Percentiles rank a stretch among this genome's conserved stretches.
phyloP scores from a whole-genome alignment of 2,888 invertebrate species.

The Heliconius ismenius region DNA sequence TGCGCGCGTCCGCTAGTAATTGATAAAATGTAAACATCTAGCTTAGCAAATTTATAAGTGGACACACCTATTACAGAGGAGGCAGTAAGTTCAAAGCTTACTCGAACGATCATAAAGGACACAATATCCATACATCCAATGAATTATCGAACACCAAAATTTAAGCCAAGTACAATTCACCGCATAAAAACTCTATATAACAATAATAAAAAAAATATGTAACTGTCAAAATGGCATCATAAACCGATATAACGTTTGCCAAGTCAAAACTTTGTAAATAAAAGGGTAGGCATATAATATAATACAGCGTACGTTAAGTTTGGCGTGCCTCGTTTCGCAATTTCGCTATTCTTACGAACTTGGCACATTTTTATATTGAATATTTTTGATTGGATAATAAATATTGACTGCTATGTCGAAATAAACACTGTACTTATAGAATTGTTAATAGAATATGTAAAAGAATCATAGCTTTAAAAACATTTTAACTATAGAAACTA shows the following conservation, averaged over 20 bases:
- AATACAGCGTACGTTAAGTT: not conserved
- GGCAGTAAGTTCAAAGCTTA: not conserved
- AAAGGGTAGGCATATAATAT: constrained; percentile 9
- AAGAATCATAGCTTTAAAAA: not conserved
- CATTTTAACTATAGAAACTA: not conserved
- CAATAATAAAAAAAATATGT: constrained; percentile 1
- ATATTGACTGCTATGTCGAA: not conserved
- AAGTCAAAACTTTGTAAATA: constrained; percentile 17
- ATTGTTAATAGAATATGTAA: not conserved
- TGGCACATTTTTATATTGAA: constrained; percentile 6
- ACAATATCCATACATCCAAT: not conserved
- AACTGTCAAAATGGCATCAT: constrained; percentile 11
- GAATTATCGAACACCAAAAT: not conserved
- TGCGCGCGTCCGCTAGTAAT: no score
- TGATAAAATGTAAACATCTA: not conserved
- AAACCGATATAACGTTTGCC: constrained; percentile 6
- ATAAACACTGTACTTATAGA: not conserved
- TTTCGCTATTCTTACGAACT: constrained; percentile 7
- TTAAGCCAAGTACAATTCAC: not conserved
- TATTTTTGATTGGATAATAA: constrained; percentile 18
- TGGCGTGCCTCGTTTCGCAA: not conserved
- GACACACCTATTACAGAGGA: not conserved
- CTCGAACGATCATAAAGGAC: not conserved
- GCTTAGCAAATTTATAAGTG: not conserved
- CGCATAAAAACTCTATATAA: not conserved